Evolutionary conservation across 2,888 invertebrate genomes (phyloP), one percentile per base, ranked within the genome.

Genomic region (Temnothorax unifasciatus): DNA sequence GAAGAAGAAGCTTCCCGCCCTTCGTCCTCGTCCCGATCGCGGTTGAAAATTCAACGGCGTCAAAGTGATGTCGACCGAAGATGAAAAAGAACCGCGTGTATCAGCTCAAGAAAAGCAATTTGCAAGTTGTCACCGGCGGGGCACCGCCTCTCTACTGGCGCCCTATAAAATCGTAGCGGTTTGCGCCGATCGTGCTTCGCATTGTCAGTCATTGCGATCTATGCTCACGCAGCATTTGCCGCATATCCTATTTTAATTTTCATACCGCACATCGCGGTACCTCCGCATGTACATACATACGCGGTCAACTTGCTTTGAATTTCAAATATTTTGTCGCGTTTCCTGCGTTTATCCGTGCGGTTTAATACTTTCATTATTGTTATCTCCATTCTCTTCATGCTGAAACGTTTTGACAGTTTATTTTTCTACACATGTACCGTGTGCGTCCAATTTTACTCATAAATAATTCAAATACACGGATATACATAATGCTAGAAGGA

Each of bases 71-170:
- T 61, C 68, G 77, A 50, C 9, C 44, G 61, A 29, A 69, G n/a
- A 81, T 57, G 83, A 79, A 66, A 86, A 85, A 74, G 57, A 69
- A 76, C 57, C 25, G 57, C 74, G 57, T 68, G 47, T 82, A 71
- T 82, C 82, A 82, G 75, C 61, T 66, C 41, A 69, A 52, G 73
- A 21, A 77, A 86, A 86, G 88, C 86, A 88, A 88, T 88, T 88
- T 88, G 83, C 88, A 74, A 88, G 88, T 88, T 88, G 88, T 86
- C 88, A 84, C 63, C 47, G 54, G 50, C 69, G 77, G 64, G 73
- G 41, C 34, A 75, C 54, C 71, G 2, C n/a, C n/a, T 82, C 52
- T 41, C 15, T 25, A 18, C 15, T 25, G 13, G n/a, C 18, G 41
- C 9, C n/a, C 15, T 21, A 34, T 52, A 34, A 82, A 82, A 66